Conservation (phyloP, 64 coral and sea anemone genomes). For the Acropora yongei region DNA sequence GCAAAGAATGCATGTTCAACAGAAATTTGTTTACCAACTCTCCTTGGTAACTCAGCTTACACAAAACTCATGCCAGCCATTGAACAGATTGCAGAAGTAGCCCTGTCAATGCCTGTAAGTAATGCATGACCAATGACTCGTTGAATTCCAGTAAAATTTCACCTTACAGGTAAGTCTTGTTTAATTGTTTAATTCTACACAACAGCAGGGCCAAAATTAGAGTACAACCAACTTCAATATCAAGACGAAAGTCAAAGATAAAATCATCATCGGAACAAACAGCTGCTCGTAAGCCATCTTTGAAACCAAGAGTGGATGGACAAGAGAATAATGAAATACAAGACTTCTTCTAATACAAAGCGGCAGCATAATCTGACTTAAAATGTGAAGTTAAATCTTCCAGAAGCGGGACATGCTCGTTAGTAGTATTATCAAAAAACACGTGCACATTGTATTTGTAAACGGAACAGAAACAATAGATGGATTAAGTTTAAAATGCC, state of each 20-base stretch:
- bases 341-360: too few relatives aligned
- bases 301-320: slow-evolving; percentile 1
- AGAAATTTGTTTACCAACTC: slow-evolving; percentile 34
- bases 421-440: too few relatives aligned
- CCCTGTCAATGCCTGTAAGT: slow-evolving; percentile 49
- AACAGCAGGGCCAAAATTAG: slow-evolving; percentile 32
- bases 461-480: too few relatives aligned
- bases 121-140: slow-evolving; percentile 12
- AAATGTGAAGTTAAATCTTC: too few relatives aligned
- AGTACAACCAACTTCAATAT: slow-evolving; percentile 58
- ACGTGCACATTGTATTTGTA: too few relatives aligned
- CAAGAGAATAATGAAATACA: too few relatives aligned
- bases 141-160: too few relatives aligned
- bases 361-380: too few relatives aligned
- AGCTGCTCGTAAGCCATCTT: slow-evolving; percentile 36
- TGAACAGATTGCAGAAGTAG: slow-evolving; percentile 36
- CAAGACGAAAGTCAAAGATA: slow-evolving; percentile 43
- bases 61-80: slow-evolving; percentile 39
- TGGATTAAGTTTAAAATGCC: background rate
- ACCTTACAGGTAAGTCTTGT: too few relatives aligned
- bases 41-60: slow-evolving; percentile 25
- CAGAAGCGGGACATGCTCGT: too few relatives aligned
- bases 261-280: slow-evolving; percentile 31
- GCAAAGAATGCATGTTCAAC: slow-evolving; percentile 36
- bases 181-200: slow-evolving; percentile 10